A percentile compares a stretch with the other conserved stretches of the same genome.
These are phyloP conservation scores for Nannoperca australis DNA, from an alignment of 2,797 vertebrate species.

Conservation along the genomic window DNA sequence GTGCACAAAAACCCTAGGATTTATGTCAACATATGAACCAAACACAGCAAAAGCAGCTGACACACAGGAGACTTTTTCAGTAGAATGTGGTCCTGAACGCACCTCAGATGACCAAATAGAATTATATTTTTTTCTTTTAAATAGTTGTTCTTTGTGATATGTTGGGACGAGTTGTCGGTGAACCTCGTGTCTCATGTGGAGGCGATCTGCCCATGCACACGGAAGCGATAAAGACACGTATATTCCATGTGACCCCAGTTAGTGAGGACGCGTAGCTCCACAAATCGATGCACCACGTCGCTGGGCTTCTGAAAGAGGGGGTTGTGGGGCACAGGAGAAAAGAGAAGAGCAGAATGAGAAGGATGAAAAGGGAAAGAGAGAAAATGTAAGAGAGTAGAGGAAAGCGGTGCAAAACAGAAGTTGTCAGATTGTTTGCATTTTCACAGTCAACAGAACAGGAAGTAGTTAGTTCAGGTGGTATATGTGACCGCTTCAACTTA, in stretches of 20 bases:
- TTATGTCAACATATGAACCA: conserved; percentile 3
- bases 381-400: background rate
- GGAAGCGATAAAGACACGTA: conserved; percentile 95
- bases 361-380: conserved; percentile 8
- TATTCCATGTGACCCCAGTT: conserved; percentile 96
- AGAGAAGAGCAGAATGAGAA: conserved; percentile 19
- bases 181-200: conserved; percentile 23
- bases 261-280: conserved; percentile 90
- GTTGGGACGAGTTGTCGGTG: background rate
- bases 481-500: conserved; percentile 70
- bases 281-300: conserved; percentile 71
- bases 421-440: background rate
- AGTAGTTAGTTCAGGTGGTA: background rate
- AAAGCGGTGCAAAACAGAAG: background rate
- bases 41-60: conserved; percentile 11
- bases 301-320: conserved; percentile 76
- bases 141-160: background rate
- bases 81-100: conserved; percentile 38
- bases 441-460: background rate
- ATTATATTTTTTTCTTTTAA: background rate
- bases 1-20: conserved; percentile 27
- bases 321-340: conserved; percentile 23
- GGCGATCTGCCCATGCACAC: conserved; percentile 88
- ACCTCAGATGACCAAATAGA: background rate
- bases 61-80: conserved; percentile 30